These are phyloP conservation scores for Octodon degus DNA, from an alignment of 2,113 vertebrate genomes.

Conservation along the genomic window DNA sequence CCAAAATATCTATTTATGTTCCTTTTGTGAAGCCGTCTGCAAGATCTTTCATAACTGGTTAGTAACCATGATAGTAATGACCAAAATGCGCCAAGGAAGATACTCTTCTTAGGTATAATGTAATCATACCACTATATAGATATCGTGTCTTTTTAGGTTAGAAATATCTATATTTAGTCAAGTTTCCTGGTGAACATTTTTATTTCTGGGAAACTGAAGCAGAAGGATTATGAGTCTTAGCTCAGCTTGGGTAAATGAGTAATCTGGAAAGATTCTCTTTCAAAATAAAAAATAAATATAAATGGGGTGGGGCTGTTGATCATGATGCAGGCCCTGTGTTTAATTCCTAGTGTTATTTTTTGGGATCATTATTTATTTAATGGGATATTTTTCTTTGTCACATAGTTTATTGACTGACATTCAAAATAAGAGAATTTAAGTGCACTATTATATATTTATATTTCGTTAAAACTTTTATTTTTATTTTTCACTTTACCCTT, in stretches of 20 bases:
- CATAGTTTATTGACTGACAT: not conserved
- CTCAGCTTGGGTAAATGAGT: not conserved
- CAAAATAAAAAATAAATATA: not conserved
- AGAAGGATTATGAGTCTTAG: not conserved
- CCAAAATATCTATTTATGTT: not conserved
- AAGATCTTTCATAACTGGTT: not conserved
- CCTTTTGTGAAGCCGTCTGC: not conserved
- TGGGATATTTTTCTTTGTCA: not conserved
- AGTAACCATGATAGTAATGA: not conserved
- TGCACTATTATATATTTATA: not conserved
- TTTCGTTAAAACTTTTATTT: not conserved
- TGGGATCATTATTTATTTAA: not conserved
- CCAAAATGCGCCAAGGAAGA: not conserved
- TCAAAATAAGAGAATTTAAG: not conserved
- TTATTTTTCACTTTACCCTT: not conserved
- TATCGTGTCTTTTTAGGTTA: not conserved
- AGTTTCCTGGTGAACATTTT: not conserved
- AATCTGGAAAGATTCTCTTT: not conserved
- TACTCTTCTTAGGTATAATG: not conserved
- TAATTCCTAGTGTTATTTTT: not conserved
- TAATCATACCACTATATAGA: not conserved
- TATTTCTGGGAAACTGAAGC: not conserved
- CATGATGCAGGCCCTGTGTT: not conserved
- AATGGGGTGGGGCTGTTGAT: not conserved
- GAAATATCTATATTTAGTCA: not conserved